These are phyloP conservation scores for Chaetogeoica ovagalla DNA, from an alignment of 2,888 invertebrate genomes.

Conservation along the genomic window DNA sequence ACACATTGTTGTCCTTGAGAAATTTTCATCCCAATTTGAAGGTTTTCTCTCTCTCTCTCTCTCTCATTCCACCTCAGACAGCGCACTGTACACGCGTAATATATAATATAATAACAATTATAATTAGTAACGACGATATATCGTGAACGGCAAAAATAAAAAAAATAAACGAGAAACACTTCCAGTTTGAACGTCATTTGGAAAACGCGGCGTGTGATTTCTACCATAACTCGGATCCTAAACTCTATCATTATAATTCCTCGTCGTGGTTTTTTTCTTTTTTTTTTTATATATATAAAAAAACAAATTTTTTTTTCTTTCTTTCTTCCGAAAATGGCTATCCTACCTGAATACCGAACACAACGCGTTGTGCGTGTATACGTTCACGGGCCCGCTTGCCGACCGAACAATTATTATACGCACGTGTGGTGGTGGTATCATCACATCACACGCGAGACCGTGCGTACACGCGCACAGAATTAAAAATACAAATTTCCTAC, in stretches of 20 bases:
- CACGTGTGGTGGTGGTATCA: background rate
- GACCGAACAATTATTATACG: background rate
- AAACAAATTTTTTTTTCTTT: no score
- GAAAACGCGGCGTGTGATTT: slow-evolving; percentile 47
- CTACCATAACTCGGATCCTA: slow-evolving; percentile 28
- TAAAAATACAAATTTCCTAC: no score
- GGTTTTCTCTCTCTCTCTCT: slow-evolving; percentile 11
- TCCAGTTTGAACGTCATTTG: slow-evolving; percentile 20
- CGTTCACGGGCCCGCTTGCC: background rate
- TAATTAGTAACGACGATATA: slow-evolving; percentile 42
- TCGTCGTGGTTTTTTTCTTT: background rate
- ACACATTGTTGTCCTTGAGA: slow-evolving; percentile 27
- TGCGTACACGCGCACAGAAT: no score
- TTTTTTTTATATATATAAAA: no score
- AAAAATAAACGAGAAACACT: slow-evolving; percentile 34
- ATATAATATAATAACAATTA: slow-evolving; percentile 11
- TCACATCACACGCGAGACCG: no score
- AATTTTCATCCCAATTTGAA: slow-evolving; percentile 31
- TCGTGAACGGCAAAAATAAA: no score
- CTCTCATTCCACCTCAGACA: no score
- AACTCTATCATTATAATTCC: slow-evolving; percentile 14
- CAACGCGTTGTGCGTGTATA: background rate
- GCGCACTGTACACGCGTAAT: background rate
- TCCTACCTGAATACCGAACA: background rate
- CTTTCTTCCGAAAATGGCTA: background rate